phyloP scores from a whole-genome alignment of 2,888 invertebrate genomes.

The Calameuta pallipes region DNA sequence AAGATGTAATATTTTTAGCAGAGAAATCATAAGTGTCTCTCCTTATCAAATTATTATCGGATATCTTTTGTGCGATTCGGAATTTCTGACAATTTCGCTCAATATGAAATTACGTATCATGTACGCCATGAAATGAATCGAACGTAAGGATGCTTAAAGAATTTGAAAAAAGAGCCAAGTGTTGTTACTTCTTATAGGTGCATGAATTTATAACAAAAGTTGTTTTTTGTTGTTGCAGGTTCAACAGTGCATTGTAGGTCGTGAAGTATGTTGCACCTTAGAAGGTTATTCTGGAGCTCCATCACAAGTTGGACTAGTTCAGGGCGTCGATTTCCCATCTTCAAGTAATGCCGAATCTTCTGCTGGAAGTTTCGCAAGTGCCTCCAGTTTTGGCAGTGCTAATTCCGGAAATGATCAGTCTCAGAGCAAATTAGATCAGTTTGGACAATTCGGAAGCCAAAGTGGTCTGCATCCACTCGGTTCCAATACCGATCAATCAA shows the following conservation, averaged over 20 bases:
- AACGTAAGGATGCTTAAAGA: not conserved
- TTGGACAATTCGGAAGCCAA: constrained; percentile 18
- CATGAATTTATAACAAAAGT: not conserved
- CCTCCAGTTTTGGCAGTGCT: not conserved
- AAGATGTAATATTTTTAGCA: not conserved
- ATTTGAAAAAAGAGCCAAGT: not conserved
- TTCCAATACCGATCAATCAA: not conserved
- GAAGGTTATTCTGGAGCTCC: constrained; percentile 17
- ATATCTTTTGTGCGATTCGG: not conserved
- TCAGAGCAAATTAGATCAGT: not conserved
- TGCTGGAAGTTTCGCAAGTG: not conserved
- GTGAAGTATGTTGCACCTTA: constrained; percentile 51
- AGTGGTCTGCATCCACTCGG: not conserved
- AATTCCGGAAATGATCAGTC: not conserved
- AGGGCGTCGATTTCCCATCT: constrained; percentile 2
- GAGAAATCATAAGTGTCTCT: not conserved
- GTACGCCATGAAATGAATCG: not conserved
- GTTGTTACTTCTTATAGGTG: not conserved
- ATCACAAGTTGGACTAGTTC: not conserved
- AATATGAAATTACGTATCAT: not conserved
- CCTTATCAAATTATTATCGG: not conserved
- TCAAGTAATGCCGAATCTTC: not conserved
- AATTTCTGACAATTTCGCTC: not conserved
- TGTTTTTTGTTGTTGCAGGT: constrained; percentile 35
- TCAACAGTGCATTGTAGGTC: constrained; percentile 43